Conservation (phyloP, 2,113 vertebrate species). For the Aramus guarauna region DNA sequence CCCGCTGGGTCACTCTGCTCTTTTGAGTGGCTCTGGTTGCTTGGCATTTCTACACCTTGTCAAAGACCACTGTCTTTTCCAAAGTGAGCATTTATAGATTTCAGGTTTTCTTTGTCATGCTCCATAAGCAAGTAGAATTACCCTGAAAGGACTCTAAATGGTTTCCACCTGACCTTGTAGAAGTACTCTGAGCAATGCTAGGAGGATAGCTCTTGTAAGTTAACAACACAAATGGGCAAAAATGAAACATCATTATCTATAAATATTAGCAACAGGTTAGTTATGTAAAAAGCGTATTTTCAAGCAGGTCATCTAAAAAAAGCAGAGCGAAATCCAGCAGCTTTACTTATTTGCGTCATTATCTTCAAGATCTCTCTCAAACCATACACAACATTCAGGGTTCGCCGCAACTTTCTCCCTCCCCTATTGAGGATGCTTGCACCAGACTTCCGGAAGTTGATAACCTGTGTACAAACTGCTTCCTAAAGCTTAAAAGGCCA, state of each 20-base stretch:
- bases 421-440: neutral
- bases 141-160: conserved; percentile 43
- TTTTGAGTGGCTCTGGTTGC: neutral
- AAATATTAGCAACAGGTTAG: neutral
- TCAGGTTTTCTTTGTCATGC: neutral
- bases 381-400: neutral
- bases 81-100: neutral
- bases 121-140: conserved; percentile 43
- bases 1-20: neutral
- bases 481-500: neutral
- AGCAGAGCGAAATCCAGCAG: neutral
- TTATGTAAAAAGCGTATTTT: neutral
- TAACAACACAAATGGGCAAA: conserved; percentile 5
- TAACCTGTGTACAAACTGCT: neutral
- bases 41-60: neutral
- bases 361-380: neutral
- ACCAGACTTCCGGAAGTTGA: neutral
- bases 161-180: conserved; percentile 48
- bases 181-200: neutral
- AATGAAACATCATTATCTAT: neutral
- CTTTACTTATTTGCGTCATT: neutral
- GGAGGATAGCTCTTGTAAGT: neutral
- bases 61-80: neutral
- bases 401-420: neutral
- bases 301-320: neutral